Evolutionary conservation across 1,140 invertebrate genomes (phyloP).

Genomic region (Drosophila nebulosa): DNA sequence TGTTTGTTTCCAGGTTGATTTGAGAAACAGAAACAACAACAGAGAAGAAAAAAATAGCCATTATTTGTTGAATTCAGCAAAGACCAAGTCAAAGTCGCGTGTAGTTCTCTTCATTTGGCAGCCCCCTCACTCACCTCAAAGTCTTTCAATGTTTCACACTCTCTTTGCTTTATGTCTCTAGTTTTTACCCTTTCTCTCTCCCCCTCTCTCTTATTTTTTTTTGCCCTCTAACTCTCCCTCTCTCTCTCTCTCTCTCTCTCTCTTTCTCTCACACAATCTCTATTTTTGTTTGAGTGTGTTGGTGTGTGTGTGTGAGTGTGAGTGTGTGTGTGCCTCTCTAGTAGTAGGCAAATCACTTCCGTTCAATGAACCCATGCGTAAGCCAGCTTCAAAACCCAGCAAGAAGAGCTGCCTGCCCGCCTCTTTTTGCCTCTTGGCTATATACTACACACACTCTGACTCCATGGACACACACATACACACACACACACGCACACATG

Average conservation of each 20-base stretch:
- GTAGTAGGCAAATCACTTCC: slow-evolving; percentile 76
- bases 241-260: neutral
- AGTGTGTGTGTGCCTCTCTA: slow-evolving; percentile 1
- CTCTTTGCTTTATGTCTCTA: neutral
- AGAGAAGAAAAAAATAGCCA: slow-evolving; percentile 14
- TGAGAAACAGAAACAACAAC: neutral
- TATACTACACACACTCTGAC: slow-evolving; percentile 30
- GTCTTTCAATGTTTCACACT: neutral
- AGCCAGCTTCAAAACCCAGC: slow-evolving; percentile 50
- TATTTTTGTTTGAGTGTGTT: neutral
- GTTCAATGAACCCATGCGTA: slow-evolving; percentile 78
- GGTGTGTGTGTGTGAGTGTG: neutral
- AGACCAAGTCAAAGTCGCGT: slow-evolving; percentile 55
- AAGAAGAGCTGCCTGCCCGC: slow-evolving; percentile 10
- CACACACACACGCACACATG: neutral
- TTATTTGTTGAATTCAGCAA: neutral
- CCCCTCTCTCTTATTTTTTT: neutral
- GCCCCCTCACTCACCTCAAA: neutral
- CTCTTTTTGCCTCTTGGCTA: slow-evolving; percentile 49
- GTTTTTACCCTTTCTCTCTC: neutral
- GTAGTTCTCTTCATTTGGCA: slow-evolving; percentile 3
- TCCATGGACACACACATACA: slow-evolving; percentile 22
- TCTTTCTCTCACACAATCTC: neutral
- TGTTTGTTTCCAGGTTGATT: too few species aligned
- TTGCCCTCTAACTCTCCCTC: neutral